Percentiles rank a stretch among this genome's conserved stretches.
phyloP scores from a whole-genome alignment of 2,113 vertebrate genomes.

The Chaetodon trifascialis region DNA sequence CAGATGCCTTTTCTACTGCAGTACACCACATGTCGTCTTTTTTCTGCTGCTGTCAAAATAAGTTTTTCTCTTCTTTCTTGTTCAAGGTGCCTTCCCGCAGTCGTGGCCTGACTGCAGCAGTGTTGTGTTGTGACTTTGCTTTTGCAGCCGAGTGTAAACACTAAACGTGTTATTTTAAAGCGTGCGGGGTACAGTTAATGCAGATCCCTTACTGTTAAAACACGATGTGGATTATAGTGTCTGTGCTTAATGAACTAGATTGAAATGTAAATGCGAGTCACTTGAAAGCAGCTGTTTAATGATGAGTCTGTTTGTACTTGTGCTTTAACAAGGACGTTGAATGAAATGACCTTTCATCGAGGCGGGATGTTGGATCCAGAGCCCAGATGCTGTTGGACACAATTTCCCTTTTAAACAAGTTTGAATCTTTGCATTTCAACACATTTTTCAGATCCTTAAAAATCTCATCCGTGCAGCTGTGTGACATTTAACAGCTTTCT shows the following conservation, averaged over 20 bases:
- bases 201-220: constrained; percentile 18
- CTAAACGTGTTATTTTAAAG: constrained; percentile 34
- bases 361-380: not conserved
- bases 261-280: constrained; percentile 73
- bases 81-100: constrained; percentile 43
- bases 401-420: constrained; percentile 20
- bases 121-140: not conserved
- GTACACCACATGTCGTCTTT: not conserved
- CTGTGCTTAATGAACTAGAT: constrained; percentile 63
- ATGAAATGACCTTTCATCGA: constrained; percentile 52
- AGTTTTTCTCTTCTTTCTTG: constrained; percentile 26
- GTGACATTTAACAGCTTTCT: constrained; percentile 45
- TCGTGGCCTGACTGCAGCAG: not conserved
- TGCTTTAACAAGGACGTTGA: constrained; percentile 60
- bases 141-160: constrained; percentile 10
- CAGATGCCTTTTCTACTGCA: not conserved
- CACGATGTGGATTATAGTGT: constrained; percentile 51
- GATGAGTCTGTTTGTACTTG: constrained; percentile 64
- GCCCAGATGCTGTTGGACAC: constrained; percentile 25
- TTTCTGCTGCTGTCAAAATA: constrained; percentile 19
- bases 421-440: not conserved
- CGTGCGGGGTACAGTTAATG: not conserved
- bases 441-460: constrained; percentile 12
- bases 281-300: constrained; percentile 74
- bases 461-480: not conserved